Conservation (phyloP, 64 coral and sea anemone species). For the Anthopleura sola region DNA sequence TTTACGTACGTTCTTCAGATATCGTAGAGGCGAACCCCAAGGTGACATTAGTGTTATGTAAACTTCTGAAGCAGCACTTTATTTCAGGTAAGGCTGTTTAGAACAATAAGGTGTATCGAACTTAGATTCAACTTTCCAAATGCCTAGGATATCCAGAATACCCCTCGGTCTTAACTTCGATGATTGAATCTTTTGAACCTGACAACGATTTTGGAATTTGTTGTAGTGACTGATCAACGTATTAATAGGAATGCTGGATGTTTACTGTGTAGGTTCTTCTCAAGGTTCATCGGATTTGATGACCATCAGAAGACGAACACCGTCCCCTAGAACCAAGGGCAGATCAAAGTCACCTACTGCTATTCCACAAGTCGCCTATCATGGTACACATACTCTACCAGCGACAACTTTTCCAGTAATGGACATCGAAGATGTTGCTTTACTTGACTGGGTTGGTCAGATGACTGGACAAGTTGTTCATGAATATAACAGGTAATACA, state of each 20-base stretch:
- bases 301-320: background rate
- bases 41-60: constrained; percentile 72
- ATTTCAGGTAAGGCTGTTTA: constrained; percentile 19
- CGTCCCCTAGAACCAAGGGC: background rate
- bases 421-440: constrained; percentile 8
- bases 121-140: too few species aligned
- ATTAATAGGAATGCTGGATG: background rate
- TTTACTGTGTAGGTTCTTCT: background rate
- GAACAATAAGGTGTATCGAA: too few species aligned
- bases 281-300: background rate
- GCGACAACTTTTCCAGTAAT: background rate
- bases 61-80: constrained; percentile 42
- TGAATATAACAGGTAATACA: constrained; percentile 39
- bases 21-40: constrained; percentile 81
- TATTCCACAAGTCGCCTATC: background rate
- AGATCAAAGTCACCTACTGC: background rate
- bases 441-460: constrained; percentile 36
- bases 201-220: too few species aligned
- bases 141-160: too few species aligned
- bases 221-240: too few species aligned
- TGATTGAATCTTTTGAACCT: too few species aligned
- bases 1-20: constrained; percentile 48
- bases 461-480: constrained; percentile 18
- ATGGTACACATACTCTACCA: background rate
- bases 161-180: too few species aligned